These are phyloP conservation scores for Chirona hameri DNA, from an alignment of 2,888 invertebrate genomes.

Conservation along the genomic window DNA sequence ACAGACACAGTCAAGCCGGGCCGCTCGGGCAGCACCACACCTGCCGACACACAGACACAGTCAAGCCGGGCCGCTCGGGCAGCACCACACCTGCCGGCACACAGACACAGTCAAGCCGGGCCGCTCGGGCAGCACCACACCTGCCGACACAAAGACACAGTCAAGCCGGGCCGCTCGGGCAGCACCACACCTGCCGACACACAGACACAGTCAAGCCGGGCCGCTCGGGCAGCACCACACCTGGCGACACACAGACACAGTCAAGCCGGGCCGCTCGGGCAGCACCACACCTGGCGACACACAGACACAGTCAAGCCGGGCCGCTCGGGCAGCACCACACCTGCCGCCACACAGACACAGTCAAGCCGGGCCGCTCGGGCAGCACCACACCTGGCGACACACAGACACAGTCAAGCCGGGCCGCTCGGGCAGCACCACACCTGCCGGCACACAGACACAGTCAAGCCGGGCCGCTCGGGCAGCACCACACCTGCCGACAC, in stretches of 20 bases:
- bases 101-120: no score
- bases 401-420: no score
- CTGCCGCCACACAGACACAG: no score
- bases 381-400: not conserved
- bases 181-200: not conserved
- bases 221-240: slow-evolving; percentile 2
- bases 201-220: no score
- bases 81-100: not conserved
- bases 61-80: not conserved
- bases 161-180: not conserved
- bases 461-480: not conserved
- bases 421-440: slow-evolving; percentile 2
- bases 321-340: slow-evolving; percentile 2
- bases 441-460: no score
- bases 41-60: no score
- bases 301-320: no score
- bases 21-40: slow-evolving; percentile 2
- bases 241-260: no score
- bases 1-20: no score
- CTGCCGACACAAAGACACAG: no score
- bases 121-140: slow-evolving; percentile 2
- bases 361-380: not conserved
- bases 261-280: not conserved
- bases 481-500: not conserved
- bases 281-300: not conserved